Evolutionary conservation across 2,113 vertebrate species (phyloP), one percentile per base, ranked within the genome.

Genomic region (Petroica traversi): DNA sequence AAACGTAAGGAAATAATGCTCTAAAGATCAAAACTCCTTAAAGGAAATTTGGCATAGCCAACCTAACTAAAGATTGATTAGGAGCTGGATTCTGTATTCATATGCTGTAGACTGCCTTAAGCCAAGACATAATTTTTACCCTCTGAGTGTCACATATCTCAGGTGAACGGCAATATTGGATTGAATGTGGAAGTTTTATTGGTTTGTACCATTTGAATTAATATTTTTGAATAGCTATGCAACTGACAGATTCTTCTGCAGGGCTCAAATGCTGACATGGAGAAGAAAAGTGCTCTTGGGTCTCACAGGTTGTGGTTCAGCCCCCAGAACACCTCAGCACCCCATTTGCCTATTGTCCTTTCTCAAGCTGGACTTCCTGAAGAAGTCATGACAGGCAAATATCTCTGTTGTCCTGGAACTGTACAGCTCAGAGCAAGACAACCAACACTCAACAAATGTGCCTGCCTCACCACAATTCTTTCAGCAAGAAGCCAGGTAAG

Each of bases 381-480:
- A 59, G n/a, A 85, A 76, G 6, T 24, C 22, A 14, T 2, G 1
- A 7, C 12, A 61, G 19, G 22, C 19, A 45, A 58, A 12, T 12
- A 9, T 15, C 28, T 67, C 67, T 58, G 2, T 51, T 29, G 3
- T 69, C 20, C 15, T 0, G 0, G 48, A 41, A 14, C 58, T 49
- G 15, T 18, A 29, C 11, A 52, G 49, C 55, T 75, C 58, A 85
- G 67, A 31, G 36, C 33, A 55, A 45, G 49, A 34, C 51, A 33
- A 59, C 14, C 64, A 87, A 23, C 20, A 9, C 40, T 34, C 51
- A 55, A 4, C 8, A 61, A 38, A 54, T 28, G 20, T 48, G 22
- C 63, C 51, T 1, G 3, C 24, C 41, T 85, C 34, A 24, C 33
- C 23, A 17, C 66, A 76, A 5, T 2, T 25, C 54, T 55, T 45